Evolutionary conservation across 2,113 vertebrate genomes (phyloP).

Genomic region (Saiga tatarica): DNA sequence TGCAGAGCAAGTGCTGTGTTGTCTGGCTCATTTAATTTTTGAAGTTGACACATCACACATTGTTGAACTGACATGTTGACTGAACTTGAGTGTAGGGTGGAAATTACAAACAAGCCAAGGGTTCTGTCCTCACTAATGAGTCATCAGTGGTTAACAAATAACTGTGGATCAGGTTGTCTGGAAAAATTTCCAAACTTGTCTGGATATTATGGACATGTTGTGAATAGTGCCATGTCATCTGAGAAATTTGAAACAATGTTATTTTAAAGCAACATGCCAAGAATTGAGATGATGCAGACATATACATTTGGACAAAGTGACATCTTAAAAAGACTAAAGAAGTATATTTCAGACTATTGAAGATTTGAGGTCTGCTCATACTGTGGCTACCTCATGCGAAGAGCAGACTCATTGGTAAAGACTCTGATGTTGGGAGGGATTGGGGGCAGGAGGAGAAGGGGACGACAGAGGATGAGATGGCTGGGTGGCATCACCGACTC

Average conservation of each 20-base stretch:
- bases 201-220: conserved; percentile 39
- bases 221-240: background rate
- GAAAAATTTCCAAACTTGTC: conserved; percentile 64
- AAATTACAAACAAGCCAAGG: conserved; percentile 39
- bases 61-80: conserved; percentile 46
- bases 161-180: background rate
- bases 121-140: background rate
- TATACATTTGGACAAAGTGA: conserved; percentile 48
- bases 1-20: background rate
- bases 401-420: too few relatives aligned
- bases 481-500: too few relatives aligned
- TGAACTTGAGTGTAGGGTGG: background rate
- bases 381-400: too few relatives aligned
- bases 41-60: conserved; percentile 35
- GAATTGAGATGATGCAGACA: conserved; percentile 42
- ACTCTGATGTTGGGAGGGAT: too few relatives aligned
- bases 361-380: conserved; percentile 6
- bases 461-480: too few relatives aligned
- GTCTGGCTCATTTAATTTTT: conserved; percentile 60
- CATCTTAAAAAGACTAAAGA: conserved; percentile 58
- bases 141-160: conserved; percentile 19
- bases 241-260: conserved; percentile 38
- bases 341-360: conserved; percentile 1
- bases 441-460: too few relatives aligned
- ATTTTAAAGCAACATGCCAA: background rate